phyloP scores from a whole-genome alignment of 2,797 vertebrate genomes.

The Lutjanus campechanus region DNA sequence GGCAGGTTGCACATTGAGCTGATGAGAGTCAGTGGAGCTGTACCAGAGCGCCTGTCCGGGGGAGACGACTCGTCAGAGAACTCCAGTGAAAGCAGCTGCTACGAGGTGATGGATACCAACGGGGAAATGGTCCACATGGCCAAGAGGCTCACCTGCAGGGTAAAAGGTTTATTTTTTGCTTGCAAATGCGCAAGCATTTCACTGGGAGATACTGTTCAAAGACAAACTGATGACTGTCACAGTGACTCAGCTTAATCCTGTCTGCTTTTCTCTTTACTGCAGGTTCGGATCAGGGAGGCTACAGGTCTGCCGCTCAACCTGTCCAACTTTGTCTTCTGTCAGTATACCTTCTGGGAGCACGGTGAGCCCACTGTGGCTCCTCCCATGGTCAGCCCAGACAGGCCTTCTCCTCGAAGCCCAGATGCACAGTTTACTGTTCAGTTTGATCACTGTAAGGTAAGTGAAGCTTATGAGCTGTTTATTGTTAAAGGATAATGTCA shows the following conservation, averaged over 20 bases:
- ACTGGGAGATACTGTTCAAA: not conserved
- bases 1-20: constrained; percentile 96
- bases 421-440: constrained; percentile 92
- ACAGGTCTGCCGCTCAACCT: constrained; percentile 94
- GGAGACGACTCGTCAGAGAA: constrained; percentile 98
- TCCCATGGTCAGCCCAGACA: constrained; percentile 95
- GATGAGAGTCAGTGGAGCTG: constrained; percentile 91
- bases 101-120: constrained; percentile 92
- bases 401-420: constrained; percentile 87
- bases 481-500: not conserved
- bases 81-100: constrained; percentile 96
- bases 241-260: not conserved
- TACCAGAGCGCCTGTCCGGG: constrained; percentile 90
- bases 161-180: constrained; percentile 51
- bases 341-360: constrained; percentile 98
- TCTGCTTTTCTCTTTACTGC: constrained; percentile 32
- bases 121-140: constrained; percentile 94
- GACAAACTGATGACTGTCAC: not conserved
- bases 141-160: constrained; percentile 95
- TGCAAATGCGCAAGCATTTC: not conserved
- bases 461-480: constrained; percentile 4
- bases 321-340: constrained; percentile 99
- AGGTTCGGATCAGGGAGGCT: constrained; percentile 97
- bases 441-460: constrained; percentile 95
- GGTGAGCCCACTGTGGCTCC: constrained; percentile 92